These are phyloP conservation scores for Cephus nigrinus DNA, from an alignment of 2,888 invertebrate genomes.

Conservation along the genomic window DNA sequence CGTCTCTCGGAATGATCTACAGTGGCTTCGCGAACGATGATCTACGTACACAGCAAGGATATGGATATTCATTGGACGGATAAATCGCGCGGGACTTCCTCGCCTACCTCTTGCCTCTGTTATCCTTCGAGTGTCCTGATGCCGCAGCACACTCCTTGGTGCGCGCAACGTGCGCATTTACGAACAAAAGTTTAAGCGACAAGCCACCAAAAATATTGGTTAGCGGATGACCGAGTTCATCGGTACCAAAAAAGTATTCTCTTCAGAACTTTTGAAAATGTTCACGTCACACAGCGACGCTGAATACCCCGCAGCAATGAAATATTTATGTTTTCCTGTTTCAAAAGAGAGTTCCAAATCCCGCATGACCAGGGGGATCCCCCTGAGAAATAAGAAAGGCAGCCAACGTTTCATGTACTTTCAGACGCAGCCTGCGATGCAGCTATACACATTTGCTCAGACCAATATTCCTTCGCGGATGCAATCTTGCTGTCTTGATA, in stretches of 20 bases:
- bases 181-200: neutral
- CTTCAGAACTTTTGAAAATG: constrained; percentile 17
- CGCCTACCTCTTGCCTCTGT: neutral
- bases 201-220: neutral
- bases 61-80: constrained; percentile 38
- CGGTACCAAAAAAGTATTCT: constrained; percentile 4
- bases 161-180: neutral
- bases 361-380: constrained; percentile 28
- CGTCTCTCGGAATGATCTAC: constrained; percentile 27
- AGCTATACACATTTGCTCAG: neutral
- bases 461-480: neutral
- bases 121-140: neutral
- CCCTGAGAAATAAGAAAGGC: constrained; percentile 51
- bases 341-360: constrained; percentile 29
- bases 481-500: neutral
- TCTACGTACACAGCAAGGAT: constrained; percentile 31
- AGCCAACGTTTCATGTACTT: constrained; percentile 14
- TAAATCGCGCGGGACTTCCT: constrained; percentile 28
- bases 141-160: neutral
- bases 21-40: constrained; percentile 29
- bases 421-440: neutral
- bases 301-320: constrained; percentile 37
- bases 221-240: neutral
- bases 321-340: constrained; percentile 55
- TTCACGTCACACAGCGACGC: neutral